Evolutionary conservation across 2,888 invertebrate species (phyloP).

Genomic region (Leucoma salicis): DNA sequence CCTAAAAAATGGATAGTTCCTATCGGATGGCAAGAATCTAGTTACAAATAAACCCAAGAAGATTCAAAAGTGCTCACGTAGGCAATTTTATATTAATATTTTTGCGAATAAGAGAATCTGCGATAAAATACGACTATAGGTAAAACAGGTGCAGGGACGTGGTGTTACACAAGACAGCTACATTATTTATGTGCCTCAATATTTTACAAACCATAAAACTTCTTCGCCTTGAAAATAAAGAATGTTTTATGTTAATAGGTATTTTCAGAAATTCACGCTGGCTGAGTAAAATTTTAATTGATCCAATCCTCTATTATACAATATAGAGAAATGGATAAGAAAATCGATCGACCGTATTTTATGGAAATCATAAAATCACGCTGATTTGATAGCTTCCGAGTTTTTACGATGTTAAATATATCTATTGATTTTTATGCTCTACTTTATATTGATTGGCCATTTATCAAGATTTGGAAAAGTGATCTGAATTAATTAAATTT

Average conservation of each 20-base stretch:
- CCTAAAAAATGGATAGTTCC: too few species aligned
- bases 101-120: slow-evolving; percentile 69
- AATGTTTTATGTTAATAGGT: slow-evolving; percentile 76
- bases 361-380: slow-evolving; percentile 39
- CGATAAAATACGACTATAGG: slow-evolving; percentile 73
- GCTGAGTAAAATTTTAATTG: slow-evolving; percentile 41
- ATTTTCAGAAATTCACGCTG: slow-evolving; percentile 43
- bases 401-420: slow-evolving; percentile 36
- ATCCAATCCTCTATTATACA: slow-evolving; percentile 23
- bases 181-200: slow-evolving; percentile 78
- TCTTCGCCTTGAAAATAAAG: slow-evolving; percentile 68
- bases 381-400: slow-evolving; percentile 34
- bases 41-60: too few species aligned
- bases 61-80: slow-evolving; percentile 47
- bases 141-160: slow-evolving; percentile 61
- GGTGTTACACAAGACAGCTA: slow-evolving; percentile 74
- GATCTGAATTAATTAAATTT: too few species aligned
- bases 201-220: slow-evolving; percentile 81
- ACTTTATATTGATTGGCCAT: slow-evolving; percentile 26
- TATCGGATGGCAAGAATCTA: too few species aligned
- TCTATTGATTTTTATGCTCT: slow-evolving; percentile 30
- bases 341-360: slow-evolving; percentile 33
- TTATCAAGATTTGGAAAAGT: slow-evolving; percentile 22
- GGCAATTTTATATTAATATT: slow-evolving; percentile 64
- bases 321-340: slow-evolving; percentile 24